Evolutionary conservation across 2,797 vertebrate genomes (phyloP).

Genomic region (Falco biarmicus): DNA sequence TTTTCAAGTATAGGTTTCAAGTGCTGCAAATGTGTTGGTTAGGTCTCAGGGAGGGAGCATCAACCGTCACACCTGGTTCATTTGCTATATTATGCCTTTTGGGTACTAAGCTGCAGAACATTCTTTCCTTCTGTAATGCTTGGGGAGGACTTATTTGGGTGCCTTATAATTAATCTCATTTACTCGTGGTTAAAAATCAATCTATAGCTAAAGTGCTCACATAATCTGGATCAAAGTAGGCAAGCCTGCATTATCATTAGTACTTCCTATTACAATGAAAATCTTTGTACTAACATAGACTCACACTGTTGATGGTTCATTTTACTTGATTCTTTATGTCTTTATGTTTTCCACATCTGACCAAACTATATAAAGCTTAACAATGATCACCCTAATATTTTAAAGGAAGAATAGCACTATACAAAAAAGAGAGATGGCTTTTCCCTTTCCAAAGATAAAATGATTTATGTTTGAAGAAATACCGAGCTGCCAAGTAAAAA

Average conservation of each 20-base stretch:
- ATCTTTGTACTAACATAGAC: not conserved
- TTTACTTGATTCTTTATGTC: not conserved
- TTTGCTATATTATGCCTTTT: not conserved
- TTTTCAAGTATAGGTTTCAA: constrained; percentile 24
- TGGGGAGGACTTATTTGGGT: not conserved
- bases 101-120: not conserved
- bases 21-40: not conserved
- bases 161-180: not conserved
- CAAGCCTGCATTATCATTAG: not conserved
- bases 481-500: not conserved
- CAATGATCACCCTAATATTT: not conserved
- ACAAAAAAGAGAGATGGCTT: not conserved
- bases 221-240: not conserved
- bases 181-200: constrained; percentile 5
- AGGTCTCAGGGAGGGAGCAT: not conserved
- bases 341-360: not conserved
- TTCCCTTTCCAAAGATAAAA: not conserved
- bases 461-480: not conserved
- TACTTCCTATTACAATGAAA: not conserved
- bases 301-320: not conserved
- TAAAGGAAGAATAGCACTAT: not conserved
- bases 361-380: not conserved
- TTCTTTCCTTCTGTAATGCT: not conserved
- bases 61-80: not conserved
- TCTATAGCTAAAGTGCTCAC: not conserved